These are phyloP conservation scores for Noturus placidus DNA, from an alignment of 2,113 vertebrate genomes.

Conservation along the genomic window DNA sequence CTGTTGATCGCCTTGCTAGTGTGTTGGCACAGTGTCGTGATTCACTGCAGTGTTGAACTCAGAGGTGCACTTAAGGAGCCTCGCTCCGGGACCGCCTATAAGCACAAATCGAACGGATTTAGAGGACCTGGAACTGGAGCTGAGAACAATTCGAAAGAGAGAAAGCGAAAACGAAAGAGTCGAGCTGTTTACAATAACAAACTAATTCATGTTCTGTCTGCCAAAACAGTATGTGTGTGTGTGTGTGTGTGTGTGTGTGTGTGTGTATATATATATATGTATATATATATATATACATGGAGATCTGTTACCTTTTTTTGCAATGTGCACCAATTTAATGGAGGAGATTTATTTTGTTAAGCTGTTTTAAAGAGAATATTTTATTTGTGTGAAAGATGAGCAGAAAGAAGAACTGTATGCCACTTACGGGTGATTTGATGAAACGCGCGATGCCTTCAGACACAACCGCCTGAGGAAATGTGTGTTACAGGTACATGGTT, in stretches of 20 bases:
- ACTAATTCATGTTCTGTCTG: slow-evolving; percentile 66
- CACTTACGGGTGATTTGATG: slow-evolving; percentile 38
- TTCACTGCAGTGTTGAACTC: slow-evolving; percentile 30
- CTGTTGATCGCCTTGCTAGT: slow-evolving; percentile 18
- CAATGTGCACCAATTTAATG: slow-evolving; percentile 69
- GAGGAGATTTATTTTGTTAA: slow-evolving; percentile 75
- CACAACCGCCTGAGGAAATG: slow-evolving; percentile 47
- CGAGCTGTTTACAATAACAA: slow-evolving; percentile 71
- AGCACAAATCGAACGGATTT: slow-evolving; percentile 86
- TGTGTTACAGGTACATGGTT: slow-evolving; percentile 16
- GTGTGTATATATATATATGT: slow-evolving; percentile 44
- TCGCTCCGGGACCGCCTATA: slow-evolving; percentile 71
- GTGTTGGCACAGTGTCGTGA: slow-evolving; percentile 33
- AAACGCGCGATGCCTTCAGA: background rate
- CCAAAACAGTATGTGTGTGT: slow-evolving; percentile 70
- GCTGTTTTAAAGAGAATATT: slow-evolving; percentile 57
- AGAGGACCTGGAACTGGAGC: slow-evolving; percentile 72
- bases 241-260: no score
- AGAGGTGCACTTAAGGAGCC: slow-evolving; percentile 32
- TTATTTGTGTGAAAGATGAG: slow-evolving; percentile 53
- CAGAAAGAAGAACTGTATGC: slow-evolving; percentile 41
- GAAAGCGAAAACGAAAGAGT: slow-evolving; percentile 43
- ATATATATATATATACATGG: slow-evolving; percentile 60
- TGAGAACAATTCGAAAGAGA: slow-evolving; percentile 79
- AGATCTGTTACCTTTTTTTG: slow-evolving; percentile 67